phyloP scores from a whole-genome alignment of 1,140 invertebrate species.

The Zaprionus camerounensis region DNA sequence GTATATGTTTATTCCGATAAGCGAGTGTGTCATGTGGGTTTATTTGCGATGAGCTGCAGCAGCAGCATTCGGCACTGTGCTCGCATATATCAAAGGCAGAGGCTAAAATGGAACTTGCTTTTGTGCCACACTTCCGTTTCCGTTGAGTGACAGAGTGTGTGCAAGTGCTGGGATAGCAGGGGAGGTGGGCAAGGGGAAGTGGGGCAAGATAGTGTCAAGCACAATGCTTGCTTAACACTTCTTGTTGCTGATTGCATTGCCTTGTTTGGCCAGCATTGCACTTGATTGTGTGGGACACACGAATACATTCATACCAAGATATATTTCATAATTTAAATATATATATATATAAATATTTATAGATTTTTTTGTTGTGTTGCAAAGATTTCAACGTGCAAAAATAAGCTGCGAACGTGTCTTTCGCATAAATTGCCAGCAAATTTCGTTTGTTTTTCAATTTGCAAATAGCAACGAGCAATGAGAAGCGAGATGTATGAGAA shows the following conservation, averaged over 20 bases:
- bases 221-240: slow-evolving; percentile 81
- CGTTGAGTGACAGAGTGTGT: slow-evolving; percentile 48
- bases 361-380: slow-evolving; percentile 2
- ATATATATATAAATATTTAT: slow-evolving; percentile 27
- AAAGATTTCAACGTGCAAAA: slow-evolving; percentile 18
- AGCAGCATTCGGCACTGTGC: slow-evolving; percentile 12
- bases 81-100: slow-evolving; percentile 69
- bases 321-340: slow-evolving; percentile 71
- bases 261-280: slow-evolving; percentile 69
- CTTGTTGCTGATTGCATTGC: slow-evolving; percentile 69
- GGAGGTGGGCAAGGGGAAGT: neutral
- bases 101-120: slow-evolving; percentile 60
- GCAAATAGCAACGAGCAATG: slow-evolving; percentile 40
- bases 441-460: slow-evolving; percentile 78
- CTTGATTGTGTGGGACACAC: slow-evolving; percentile 44
- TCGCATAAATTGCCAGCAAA: slow-evolving; percentile 67
- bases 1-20: slow-evolving; percentile 9
- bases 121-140: slow-evolving; percentile 70
- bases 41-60: slow-evolving; percentile 34
- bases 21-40: slow-evolving; percentile 27
- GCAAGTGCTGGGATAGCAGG: neutral
- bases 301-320: neutral
- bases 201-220: slow-evolving; percentile 60
- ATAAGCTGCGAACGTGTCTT: slow-evolving; percentile 70
- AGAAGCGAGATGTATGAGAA: neutral